phyloP scores from a whole-genome alignment of 2,797 vertebrate species.

The Gephyroberyx darwinii region DNA sequence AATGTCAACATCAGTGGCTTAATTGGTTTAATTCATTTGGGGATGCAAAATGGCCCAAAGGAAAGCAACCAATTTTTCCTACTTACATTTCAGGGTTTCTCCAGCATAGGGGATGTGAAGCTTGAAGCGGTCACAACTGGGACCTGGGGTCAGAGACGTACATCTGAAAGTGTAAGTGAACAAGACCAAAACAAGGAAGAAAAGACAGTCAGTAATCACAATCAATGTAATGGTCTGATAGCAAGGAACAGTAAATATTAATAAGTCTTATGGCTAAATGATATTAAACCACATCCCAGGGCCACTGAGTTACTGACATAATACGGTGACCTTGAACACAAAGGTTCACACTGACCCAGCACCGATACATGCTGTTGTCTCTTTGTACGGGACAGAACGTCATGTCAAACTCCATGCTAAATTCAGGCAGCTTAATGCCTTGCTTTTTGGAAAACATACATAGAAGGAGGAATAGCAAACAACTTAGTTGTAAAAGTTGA shows the following conservation, averaged over 20 bases:
- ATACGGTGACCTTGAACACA: too few relatives aligned
- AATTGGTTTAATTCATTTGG: neutral
- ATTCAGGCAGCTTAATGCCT: neutral
- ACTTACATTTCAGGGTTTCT: slow-evolving; percentile 98
- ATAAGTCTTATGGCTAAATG: too few relatives aligned
- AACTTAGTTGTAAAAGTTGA: neutral
- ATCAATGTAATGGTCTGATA: neutral
- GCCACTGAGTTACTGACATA: neutral
- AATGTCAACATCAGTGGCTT: neutral
- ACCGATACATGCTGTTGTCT: neutral
- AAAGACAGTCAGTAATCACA: neutral
- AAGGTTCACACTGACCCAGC: neutral
- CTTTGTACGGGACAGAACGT: neutral
- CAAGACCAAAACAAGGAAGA: slow-evolving; percentile 1
- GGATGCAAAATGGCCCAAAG: neutral
- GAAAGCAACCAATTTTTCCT: neutral
- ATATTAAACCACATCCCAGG: neutral
- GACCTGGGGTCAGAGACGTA: slow-evolving; percentile 92
- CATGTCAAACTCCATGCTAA: neutral
- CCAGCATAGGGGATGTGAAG: slow-evolving; percentile 98
- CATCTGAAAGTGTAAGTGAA: slow-evolving; percentile 80
- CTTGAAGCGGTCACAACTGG: slow-evolving; percentile 98
- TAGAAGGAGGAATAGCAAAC: neutral
- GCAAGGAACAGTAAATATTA: neutral
- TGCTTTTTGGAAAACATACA: neutral